Conservation (phyloP, 1,140 invertebrate species). For the Caerostris darwini region DNA sequence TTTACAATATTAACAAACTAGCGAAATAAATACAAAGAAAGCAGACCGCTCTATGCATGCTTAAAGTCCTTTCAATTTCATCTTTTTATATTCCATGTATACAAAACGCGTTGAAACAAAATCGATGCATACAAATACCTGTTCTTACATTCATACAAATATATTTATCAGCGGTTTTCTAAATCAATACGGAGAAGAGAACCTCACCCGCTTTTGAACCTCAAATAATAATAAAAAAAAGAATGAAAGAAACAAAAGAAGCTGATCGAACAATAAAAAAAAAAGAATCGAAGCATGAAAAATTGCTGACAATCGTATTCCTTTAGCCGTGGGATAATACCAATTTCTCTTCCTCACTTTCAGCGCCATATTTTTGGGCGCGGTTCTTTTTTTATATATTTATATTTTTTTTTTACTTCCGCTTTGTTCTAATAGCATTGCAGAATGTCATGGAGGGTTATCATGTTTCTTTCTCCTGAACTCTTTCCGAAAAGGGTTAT, state of each 20-base stretch:
- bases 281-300: constrained; percentile 30
- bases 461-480: neutral
- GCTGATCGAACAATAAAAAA: constrained; percentile 17
- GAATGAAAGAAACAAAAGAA: constrained; percentile 1
- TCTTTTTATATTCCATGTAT: neutral
- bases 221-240: neutral
- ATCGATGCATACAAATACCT: neutral
- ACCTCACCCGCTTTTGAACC: neutral
- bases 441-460: neutral
- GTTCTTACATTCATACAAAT: constrained; percentile 49
- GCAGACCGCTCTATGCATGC: neutral
- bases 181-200: constrained; percentile 31
- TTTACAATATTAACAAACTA: neutral
- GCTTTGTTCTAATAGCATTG: neutral
- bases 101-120: constrained; percentile 10
- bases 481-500: neutral
- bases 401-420: neutral
- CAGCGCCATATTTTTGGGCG: neutral
- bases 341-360: constrained; percentile 1
- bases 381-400: too few species aligned
- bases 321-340: neutral
- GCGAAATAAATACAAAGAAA: neutral
- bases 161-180: constrained; percentile 61
- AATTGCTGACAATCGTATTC: constrained; percentile 65
- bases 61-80: neutral